Conservation (phyloP, 2,888 invertebrate species). For the Cataglyphis altisquamis region DNA sequence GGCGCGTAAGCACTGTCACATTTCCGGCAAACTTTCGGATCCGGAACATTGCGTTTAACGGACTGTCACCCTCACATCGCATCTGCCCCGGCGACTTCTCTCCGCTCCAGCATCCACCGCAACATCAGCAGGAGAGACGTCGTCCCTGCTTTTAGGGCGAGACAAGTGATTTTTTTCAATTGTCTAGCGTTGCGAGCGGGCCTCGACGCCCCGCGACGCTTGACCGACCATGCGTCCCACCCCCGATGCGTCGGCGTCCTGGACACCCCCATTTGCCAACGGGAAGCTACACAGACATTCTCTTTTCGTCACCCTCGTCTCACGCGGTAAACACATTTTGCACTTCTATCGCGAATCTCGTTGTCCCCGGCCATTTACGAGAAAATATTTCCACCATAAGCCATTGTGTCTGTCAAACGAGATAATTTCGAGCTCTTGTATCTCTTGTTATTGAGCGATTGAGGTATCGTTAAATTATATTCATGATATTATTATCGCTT, state of each 20-base stretch:
- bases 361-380: constrained; percentile 43
- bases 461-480: not conserved
- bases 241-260: constrained; percentile 72
- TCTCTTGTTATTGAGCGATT: not conserved
- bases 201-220: constrained; percentile 78
- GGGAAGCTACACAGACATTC: constrained; percentile 52
- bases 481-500: not conserved
- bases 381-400: constrained; percentile 15
- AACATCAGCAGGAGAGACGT: constrained; percentile 64
- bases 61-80: constrained; percentile 71
- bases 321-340: constrained; percentile 68
- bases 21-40: constrained; percentile 69
- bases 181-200: constrained; percentile 79
- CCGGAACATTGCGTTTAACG: constrained; percentile 82
- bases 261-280: constrained; percentile 64
- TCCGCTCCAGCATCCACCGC: constrained; percentile 68
- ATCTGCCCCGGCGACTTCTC: constrained; percentile 56
- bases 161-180: constrained; percentile 86
- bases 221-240: constrained; percentile 84
- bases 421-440: not conserved
- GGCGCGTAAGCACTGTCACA: constrained; percentile 44
- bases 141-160: constrained; percentile 79
- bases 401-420: not conserved
- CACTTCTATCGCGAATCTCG: constrained; percentile 60
- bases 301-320: constrained; percentile 57